Conservation (phyloP, 2,888 invertebrate species). For the Orthosia cruda region DNA sequence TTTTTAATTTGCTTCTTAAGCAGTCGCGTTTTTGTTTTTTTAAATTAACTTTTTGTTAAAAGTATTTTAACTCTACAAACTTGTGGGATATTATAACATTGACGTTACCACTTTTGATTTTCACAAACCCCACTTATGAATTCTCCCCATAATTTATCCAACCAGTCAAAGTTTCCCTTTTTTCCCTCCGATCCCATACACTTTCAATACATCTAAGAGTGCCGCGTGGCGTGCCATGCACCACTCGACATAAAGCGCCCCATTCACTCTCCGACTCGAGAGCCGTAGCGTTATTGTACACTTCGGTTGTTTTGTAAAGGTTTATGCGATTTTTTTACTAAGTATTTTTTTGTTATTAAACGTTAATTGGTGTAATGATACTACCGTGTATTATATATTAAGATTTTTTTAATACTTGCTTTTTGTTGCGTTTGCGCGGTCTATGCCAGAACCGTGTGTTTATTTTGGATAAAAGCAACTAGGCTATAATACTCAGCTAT, state of each 20-base stretch:
- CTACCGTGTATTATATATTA: not conserved
- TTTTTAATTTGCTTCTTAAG: too few species aligned
- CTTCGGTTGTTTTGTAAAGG: conserved; percentile 48
- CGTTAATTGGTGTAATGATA: not conserved
- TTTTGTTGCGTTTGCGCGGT: too few species aligned
- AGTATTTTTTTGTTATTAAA: not conserved
- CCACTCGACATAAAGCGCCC: conserved; percentile 63
- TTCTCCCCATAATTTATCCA: conserved; percentile 3
- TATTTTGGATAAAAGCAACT: too few species aligned
- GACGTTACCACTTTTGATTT: too few species aligned
- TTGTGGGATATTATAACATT: too few species aligned
- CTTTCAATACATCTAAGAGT: conserved; percentile 40
- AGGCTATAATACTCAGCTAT: too few species aligned
- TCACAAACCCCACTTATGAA: conserved; percentile 1
- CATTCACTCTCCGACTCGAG: conserved; percentile 54
- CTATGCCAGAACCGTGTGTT: too few species aligned
- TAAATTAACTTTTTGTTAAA: too few species aligned
- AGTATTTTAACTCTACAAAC: too few species aligned
- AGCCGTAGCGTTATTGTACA: conserved; percentile 27
- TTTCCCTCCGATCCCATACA: conserved; percentile 30
- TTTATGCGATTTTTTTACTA: not conserved
- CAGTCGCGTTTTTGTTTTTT: too few species aligned
- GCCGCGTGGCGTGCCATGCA: conserved; percentile 74
- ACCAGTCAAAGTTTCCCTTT: conserved; percentile 14
- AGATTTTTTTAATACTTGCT: too few species aligned